Evolutionary conservation across 1,140 invertebrate genomes (phyloP).

Genomic region (Hetaerina americana): DNA sequence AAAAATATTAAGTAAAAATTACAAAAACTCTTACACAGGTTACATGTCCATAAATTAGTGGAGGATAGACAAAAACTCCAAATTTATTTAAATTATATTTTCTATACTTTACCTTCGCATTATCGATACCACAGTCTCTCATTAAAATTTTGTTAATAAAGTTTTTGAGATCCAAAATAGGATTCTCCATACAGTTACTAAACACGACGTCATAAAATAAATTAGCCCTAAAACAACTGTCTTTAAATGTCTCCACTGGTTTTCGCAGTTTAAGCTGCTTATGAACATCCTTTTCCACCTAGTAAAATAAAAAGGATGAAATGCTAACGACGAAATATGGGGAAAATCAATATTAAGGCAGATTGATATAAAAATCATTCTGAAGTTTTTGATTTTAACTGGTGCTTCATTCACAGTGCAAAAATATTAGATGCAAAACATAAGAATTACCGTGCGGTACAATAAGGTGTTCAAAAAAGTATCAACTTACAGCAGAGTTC

Average conservation of each 20-base stretch:
- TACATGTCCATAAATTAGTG: too few species aligned
- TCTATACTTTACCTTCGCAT: slow-evolving; percentile 24
- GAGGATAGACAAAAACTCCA: too few species aligned
- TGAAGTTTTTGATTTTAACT: too few species aligned
- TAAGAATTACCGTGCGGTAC: slow-evolving; percentile 26
- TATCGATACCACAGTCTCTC: slow-evolving; percentile 12
- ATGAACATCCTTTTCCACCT: slow-evolving; percentile 45
- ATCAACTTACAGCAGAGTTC: slow-evolving; percentile 29
- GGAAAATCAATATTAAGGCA: slow-evolving; percentile 5
- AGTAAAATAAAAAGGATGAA: not conserved
- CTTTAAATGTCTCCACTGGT: slow-evolving; percentile 41
- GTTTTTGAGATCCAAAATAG: slow-evolving; percentile 57
- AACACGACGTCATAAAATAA: slow-evolving; percentile 60
- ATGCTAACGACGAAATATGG: not conserved
- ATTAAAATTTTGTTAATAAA: slow-evolving; percentile 47
- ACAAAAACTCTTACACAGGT: too few species aligned
- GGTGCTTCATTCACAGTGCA: too few species aligned
- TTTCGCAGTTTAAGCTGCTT: slow-evolving; percentile 36
- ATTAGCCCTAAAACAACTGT: slow-evolving; percentile 50
- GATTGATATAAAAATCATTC: too few species aligned
- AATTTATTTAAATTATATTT: too few species aligned
- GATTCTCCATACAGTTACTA: slow-evolving; percentile 64
- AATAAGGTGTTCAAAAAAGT: slow-evolving; percentile 2
- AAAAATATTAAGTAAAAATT: too few species aligned
- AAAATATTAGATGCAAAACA: too few species aligned